Conservation (phyloP, 1,140 invertebrate species). For the Geopemphigus sp. region DNA sequence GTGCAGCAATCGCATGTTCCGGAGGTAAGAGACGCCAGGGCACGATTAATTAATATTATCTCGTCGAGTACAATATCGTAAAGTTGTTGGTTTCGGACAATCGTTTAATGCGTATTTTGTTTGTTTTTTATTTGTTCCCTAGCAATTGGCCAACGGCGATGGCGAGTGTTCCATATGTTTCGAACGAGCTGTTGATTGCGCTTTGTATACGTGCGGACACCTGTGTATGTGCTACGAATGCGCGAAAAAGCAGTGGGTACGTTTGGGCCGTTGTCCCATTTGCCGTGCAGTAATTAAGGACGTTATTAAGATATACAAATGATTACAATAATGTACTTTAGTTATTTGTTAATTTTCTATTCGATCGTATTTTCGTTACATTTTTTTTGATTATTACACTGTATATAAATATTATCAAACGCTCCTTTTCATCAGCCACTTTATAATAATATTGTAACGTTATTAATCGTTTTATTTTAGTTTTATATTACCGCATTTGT, state of each 20-base stretch:
- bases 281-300: conserved; percentile 89
- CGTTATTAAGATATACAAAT: conserved; percentile 92
- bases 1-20: conserved; percentile 55
- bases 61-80: too few relatives aligned
- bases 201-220: conserved; percentile 94
- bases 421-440: conserved; percentile 14
- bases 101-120: too few relatives aligned
- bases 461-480: conserved; percentile 33
- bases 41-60: too few relatives aligned
- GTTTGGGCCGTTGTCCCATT: conserved; percentile 88
- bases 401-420: conserved; percentile 23
- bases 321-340: conserved; percentile 53
- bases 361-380: conserved; percentile 1
- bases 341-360: conserved; percentile 17
- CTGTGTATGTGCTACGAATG: conserved; percentile 99
- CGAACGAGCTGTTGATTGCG: conserved; percentile 87
- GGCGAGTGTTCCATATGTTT: conserved; percentile 91
- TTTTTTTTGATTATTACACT: not conserved
- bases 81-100: too few relatives aligned
- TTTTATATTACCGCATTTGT: not conserved
- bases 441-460: conserved; percentile 8
- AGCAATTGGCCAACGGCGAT: conserved; percentile 55
- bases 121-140: not conserved
- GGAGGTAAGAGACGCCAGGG: too few relatives aligned
- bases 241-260: conserved; percentile 85